A percentile compares a stretch with the other conserved stretches of the same genome.
Conservation (phyloP, 2,113 vertebrate genomes). For the Circaetus cinerascens region DNA sequence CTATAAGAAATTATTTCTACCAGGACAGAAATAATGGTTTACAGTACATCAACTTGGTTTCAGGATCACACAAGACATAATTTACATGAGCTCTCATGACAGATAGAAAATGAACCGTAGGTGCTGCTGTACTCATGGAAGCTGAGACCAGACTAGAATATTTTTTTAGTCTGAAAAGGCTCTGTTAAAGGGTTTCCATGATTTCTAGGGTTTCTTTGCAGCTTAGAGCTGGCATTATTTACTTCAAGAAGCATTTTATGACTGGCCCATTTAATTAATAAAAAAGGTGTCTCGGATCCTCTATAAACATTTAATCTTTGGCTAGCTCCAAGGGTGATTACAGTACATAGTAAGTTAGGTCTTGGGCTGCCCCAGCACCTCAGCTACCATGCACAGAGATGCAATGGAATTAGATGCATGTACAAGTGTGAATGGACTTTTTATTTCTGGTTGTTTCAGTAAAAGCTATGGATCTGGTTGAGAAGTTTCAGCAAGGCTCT, state of each 20-base stretch:
- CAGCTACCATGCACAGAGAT: background rate
- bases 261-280: background rate
- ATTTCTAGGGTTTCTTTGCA: background rate
- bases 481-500: background rate
- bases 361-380: background rate
- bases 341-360: background rate
- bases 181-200: background rate
- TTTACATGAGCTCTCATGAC: background rate
- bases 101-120: background rate
- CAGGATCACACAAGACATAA: background rate
- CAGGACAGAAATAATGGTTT: background rate
- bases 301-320: background rate
- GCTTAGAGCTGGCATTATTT: background rate
- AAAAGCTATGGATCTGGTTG: background rate
- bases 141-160: background rate
- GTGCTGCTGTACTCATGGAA: background rate
- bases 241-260: background rate
- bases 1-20: conserved; percentile 7
- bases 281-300: background rate
- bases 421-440: background rate
- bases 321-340: background rate
- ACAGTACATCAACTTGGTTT: background rate
- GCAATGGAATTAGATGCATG: background rate
- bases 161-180: background rate
- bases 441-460: background rate